Conservation (phyloP, 1,140 invertebrate genomes). For the Phymorhynchus buccinoides region DNA sequence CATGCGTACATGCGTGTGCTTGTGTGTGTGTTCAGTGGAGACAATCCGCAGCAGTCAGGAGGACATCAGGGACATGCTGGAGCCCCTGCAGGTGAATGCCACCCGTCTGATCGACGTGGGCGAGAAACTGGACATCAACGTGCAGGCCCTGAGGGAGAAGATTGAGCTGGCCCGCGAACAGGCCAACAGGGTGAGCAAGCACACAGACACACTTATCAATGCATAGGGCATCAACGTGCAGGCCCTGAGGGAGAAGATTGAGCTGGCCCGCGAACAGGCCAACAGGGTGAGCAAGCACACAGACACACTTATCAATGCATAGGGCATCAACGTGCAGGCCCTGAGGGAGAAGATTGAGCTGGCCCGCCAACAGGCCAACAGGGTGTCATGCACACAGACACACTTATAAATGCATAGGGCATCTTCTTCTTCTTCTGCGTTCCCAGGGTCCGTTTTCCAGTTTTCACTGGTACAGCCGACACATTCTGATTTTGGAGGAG, state of each 20-base stretch:
- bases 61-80: slow-evolving; percentile 77
- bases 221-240: slow-evolving; percentile 80
- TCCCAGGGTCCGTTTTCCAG: no score
- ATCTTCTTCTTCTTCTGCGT: no score
- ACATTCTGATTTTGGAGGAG: no score
- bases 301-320: no score
- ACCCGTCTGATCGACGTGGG: slow-evolving; percentile 70
- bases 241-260: slow-evolving; percentile 83
- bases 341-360: slow-evolving; percentile 84
- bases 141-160: slow-evolving; percentile 82
- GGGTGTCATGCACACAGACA: no score
- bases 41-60: slow-evolving; percentile 80
- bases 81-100: slow-evolving; percentile 78
- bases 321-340: slow-evolving; percentile 80
- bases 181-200: slow-evolving; percentile 79
- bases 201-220: no score
- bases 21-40: slow-evolving; percentile 76
- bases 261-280: slow-evolving; percentile 84
- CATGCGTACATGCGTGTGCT: no score
- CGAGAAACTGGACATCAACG: slow-evolving; percentile 75
- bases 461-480: no score
- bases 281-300: slow-evolving; percentile 77
- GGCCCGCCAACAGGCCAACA: slow-evolving; percentile 84
- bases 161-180: slow-evolving; percentile 86
- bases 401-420: no score